Evolutionary conservation across 2,113 vertebrate species (phyloP), one percentile per base, ranked within the genome.

Genomic region (Podarcis cretensis): DNA sequence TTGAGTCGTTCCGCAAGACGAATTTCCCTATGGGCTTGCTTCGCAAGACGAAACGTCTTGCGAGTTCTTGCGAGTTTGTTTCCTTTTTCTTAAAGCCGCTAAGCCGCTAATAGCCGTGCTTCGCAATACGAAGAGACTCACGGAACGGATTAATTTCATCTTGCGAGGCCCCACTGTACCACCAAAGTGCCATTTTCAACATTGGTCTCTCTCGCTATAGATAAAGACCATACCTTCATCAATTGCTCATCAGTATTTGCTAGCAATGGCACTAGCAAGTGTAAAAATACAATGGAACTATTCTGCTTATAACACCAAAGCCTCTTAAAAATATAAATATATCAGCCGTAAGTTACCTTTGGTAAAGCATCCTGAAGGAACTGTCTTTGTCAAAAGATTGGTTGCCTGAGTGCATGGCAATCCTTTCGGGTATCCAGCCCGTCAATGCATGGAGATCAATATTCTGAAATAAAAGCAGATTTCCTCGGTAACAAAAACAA

Each of bases 321-420:
- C 20, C 30, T 35, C 12, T 48, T n/a, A 21, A 37, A 87, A 85
- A 40, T 40, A 43, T 43, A 43, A 6, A 43, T 32, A 74, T 16
- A 74, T 89, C 57, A 84, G 87, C 6, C 66, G 80, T 48, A 3
- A 8, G 25, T 83, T 95, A 99, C 99, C 99, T 99, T 95, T 99
- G 98, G 96, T 98, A 98, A 81, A 99, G 98, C 99, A 99, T 99
- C 85, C 98, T 98, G 97, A 99, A 99, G 73, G 98, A 98, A 95
- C 96, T 98, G 0, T 99, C 98, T 92, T 98, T 98, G 95, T 97
- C 98, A 96, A 99, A 99, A 4, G 98, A 96, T 89, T 99, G 99
- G 96, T 99, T 99, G 96, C 99, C 99, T 83, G 99, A 99, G 95
- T 99, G 99, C 99, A 99, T 99, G 59, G 99, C 98, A 81, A 99